Evolutionary conservation across 1,140 invertebrate genomes (phyloP).

Genomic region (Palaemon carinicauda): DNA sequence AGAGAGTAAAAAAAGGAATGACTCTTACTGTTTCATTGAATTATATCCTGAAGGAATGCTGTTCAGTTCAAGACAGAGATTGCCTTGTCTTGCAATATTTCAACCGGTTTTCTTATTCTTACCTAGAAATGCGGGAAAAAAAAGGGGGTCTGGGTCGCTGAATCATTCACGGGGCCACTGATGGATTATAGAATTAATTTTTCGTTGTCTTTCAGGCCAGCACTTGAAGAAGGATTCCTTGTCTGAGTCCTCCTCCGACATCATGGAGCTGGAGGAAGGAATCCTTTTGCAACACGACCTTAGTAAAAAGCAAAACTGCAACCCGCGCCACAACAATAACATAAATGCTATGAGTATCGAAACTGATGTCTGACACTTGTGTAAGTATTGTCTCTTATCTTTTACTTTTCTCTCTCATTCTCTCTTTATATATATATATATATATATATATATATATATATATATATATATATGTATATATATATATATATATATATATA

Average conservation of each 20-base stretch:
- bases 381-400: slow-evolving; percentile 68
- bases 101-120: too few species aligned
- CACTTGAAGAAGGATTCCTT: slow-evolving; percentile 88
- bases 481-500: too few species aligned
- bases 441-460: too few species aligned
- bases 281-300: slow-evolving; percentile 79
- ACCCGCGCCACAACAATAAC: slow-evolving; percentile 86
- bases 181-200: too few species aligned
- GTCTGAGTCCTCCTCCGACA: slow-evolving; percentile 92
- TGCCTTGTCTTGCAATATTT: too few species aligned
- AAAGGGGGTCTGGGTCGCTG: too few species aligned
- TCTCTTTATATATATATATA: neutral
- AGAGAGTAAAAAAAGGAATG: neutral
- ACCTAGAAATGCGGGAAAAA: too few species aligned
- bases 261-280: slow-evolving; percentile 93
- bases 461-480: too few species aligned
- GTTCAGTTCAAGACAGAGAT: neutral
- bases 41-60: neutral
- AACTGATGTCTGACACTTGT: slow-evolving; percentile 97
- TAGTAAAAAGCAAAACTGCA: slow-evolving; percentile 80
- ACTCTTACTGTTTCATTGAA: neutral
- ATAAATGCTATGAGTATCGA: slow-evolving; percentile 90
- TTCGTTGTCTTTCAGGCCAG: slow-evolving; percentile 71
- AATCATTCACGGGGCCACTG: too few species aligned
- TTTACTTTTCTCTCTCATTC: neutral